Evolutionary conservation across 1,140 invertebrate genomes (phyloP).

Genomic region (Brachionus rotundiformis): DNA sequence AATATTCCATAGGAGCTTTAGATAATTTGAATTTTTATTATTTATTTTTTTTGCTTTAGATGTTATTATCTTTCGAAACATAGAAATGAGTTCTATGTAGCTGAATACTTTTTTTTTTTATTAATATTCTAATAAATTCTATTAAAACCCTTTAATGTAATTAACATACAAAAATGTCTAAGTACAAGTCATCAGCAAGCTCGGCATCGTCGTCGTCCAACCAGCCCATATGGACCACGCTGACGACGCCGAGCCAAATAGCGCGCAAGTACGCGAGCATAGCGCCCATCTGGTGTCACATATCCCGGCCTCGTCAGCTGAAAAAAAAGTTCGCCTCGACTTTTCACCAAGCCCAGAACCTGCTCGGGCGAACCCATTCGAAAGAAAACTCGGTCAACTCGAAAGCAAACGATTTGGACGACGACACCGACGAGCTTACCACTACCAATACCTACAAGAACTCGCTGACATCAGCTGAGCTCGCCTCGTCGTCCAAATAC

Average conservation of each 20-base stretch:
- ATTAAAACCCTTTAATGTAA: neutral
- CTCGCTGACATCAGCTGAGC: neutral
- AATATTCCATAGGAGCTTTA: neutral
- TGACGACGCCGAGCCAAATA: slow-evolving; percentile 47
- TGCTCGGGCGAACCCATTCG: slow-evolving; percentile 1
- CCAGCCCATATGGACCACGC: slow-evolving; percentile 45
- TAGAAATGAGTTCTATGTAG: slow-evolving; percentile 38
- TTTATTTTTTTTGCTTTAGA: slow-evolving; percentile 27
- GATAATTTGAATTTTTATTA: slow-evolving; percentile 19
- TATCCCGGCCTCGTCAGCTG: slow-evolving; percentile 49
- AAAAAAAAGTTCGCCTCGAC: slow-evolving; percentile 52
- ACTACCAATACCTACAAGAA: slow-evolving; percentile 8
- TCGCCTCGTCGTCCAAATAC: neutral
- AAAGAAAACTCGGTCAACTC: slow-evolving; percentile 32
- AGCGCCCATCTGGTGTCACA: slow-evolving; percentile 53
- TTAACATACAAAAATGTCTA: slow-evolving; percentile 19
- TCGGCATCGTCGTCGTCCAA: slow-evolving; percentile 2
- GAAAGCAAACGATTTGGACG: neutral
- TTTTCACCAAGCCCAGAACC: slow-evolving; percentile 43
- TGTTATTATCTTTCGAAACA: slow-evolving; percentile 1
- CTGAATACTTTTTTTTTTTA: neutral
- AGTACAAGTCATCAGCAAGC: slow-evolving; percentile 19
- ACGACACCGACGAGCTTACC: neutral
- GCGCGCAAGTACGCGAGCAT: slow-evolving; percentile 52
- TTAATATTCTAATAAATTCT: neutral